Base-by-base conservation (phyloP, 2,113 vertebrate species). In the Ceyx melanurus region DNA sequence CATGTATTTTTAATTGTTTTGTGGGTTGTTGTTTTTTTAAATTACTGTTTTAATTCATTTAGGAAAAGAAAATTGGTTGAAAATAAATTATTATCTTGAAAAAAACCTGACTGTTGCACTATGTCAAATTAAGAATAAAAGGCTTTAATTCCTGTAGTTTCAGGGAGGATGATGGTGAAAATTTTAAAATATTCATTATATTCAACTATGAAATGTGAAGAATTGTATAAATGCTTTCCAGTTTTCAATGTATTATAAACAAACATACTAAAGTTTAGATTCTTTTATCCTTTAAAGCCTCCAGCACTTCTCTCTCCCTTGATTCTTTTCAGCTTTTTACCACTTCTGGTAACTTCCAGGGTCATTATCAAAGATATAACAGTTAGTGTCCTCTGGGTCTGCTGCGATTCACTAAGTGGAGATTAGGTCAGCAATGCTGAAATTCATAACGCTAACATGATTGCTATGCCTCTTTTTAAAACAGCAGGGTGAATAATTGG, bases 31-130 rank as follows among this genome's bases (percentile, higher is more conserved):
- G 4, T 10, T 43, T 42, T 31, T 6, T 15, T 14, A 21, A 31
- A 9, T 1, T 35, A 3, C 10, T 58, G 22, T 70, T 20, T 2
- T 0, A 20, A 46, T 33, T 68, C 9, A 37, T 50, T 92, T 92
- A 70, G 11, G 8, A 78, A 73, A 5, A 56, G 6, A 68, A 74
- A 82, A n/a, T 11, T 70, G 14, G 2, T 15, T 73, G 4, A 19
- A 56, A 12, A 15, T 65, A 22, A 37, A 37, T 37, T 37, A 37
- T 37, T 37, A 37, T 37, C 37, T 35, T 53, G 9, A 31, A 64
- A 53, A 85, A 53, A 48, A 50, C 6, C 1, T 4, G 3, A 3
- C 6, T 33, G 1, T 19, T 60, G 1, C 2, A 14, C 4, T 70
- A 43, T 35, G 68, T 65, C 50, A 35, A 61, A n/a, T 4, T n/a